Evolutionary conservation across 2,888 invertebrate species (phyloP).

Genomic region (Polydesmus complanatus): DNA sequence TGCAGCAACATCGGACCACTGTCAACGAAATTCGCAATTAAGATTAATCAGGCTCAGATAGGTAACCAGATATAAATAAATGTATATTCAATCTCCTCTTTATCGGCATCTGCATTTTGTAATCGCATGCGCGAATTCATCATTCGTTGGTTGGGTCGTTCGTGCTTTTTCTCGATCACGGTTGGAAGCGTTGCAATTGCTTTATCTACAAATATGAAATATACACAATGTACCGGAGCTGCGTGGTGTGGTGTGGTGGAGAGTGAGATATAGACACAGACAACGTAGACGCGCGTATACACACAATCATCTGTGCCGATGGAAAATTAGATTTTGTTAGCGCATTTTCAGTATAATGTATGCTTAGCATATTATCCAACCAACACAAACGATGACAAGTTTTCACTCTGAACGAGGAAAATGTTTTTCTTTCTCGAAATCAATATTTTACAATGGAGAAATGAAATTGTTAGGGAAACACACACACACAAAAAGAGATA

Average conservation of each 20-base stretch:
- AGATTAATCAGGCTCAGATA: background rate
- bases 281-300: too few species aligned
- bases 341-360: background rate
- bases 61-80: background rate
- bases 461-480: too few species aligned
- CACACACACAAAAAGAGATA: too few species aligned
- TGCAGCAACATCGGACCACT: too few species aligned
- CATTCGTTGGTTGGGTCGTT: too few species aligned
- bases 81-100: background rate
- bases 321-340: background rate
- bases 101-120: background rate
- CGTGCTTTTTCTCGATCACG: background rate
- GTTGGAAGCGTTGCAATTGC: background rate
- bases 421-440: too few species aligned
- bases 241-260: too few species aligned
- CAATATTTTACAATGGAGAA: too few species aligned
- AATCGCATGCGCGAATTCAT: background rate
- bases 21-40: background rate
- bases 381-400: too few species aligned
- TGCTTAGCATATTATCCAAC: too few species aligned
- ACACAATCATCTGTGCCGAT: background rate
- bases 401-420: too few species aligned
- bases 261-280: background rate
- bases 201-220: background rate
- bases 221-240: too few species aligned